These are phyloP conservation scores for Ecliptopera silaceata DNA, from an alignment of 2,888 invertebrate species.

Conservation along the genomic window DNA sequence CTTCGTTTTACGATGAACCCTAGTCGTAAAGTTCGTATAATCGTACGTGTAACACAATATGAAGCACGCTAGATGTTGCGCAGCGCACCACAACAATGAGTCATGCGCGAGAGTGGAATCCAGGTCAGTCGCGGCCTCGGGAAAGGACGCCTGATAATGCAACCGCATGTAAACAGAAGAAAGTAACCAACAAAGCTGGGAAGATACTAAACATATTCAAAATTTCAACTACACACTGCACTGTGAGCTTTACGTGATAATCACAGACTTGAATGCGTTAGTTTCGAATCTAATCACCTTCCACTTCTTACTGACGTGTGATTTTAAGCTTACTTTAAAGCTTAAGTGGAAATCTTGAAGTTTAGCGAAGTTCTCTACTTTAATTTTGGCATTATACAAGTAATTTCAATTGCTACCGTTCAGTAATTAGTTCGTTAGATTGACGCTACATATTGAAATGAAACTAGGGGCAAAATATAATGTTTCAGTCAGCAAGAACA, in stretches of 20 bases:
- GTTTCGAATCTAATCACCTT: no score
- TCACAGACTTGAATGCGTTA: no score
- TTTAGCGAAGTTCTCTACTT: no score
- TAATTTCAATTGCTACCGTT: no score
- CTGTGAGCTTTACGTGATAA: not conserved
- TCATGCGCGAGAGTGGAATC: constrained; percentile 60
- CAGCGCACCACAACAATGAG: constrained; percentile 65
- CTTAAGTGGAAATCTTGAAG: no score
- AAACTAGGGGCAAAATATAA: not conserved
- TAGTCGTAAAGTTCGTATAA: constrained; percentile 34
- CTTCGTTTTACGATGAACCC: constrained; percentile 30
- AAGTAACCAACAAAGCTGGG: not conserved
- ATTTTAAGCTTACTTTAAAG: no score
- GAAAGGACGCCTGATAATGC: constrained; percentile 57
- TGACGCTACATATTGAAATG: not conserved
- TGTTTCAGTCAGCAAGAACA: constrained; percentile 2
- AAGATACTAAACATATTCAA: not conserved
- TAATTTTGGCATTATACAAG: no score
- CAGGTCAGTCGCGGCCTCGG: constrained; percentile 71
- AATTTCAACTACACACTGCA: not conserved
- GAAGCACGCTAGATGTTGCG: constrained; percentile 30
- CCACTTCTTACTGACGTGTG: no score
- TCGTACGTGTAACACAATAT: constrained; percentile 36
- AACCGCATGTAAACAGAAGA: constrained; percentile 28
- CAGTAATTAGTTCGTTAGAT: no score